Percentiles rank a stretch among this genome's conserved stretches.
Evolutionary conservation across 2,113 vertebrate genomes (phyloP).

Genomic region (Lepus europaeus): DNA sequence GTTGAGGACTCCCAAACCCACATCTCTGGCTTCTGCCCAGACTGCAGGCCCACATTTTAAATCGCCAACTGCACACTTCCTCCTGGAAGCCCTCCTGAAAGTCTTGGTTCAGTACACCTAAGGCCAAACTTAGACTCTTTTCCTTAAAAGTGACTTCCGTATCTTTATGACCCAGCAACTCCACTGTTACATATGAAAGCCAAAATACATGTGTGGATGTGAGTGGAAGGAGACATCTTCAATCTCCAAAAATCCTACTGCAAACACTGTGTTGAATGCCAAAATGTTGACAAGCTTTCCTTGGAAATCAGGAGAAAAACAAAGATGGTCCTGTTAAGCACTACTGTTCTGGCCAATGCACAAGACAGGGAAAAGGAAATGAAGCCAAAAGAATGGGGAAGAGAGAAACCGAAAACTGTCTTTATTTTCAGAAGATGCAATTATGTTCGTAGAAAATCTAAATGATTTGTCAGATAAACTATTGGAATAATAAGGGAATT

Average conservation of each 20-base stretch:
- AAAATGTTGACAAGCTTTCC: slow-evolving; percentile 56
- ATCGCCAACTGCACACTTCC: not conserved
- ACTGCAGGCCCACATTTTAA: slow-evolving; percentile 29
- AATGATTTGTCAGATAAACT: slow-evolving; percentile 34
- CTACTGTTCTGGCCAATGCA: not conserved
- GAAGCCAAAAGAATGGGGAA: not conserved
- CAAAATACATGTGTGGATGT: not conserved
- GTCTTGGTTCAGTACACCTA: not conserved
- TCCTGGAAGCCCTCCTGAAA: not conserved
- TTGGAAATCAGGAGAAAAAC: slow-evolving; percentile 37
- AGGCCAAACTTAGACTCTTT: slow-evolving; percentile 26
- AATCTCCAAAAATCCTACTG: slow-evolving; percentile 19
- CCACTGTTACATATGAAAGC: not conserved
- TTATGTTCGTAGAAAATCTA: slow-evolving; percentile 53
- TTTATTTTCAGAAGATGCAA: slow-evolving; percentile 35
- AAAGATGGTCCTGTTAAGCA: not conserved
- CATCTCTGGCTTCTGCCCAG: slow-evolving; percentile 6
- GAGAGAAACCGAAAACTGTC: not conserved
- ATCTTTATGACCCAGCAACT: not conserved
- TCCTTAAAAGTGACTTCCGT: slow-evolving; percentile 34
- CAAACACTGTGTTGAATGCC: slow-evolving; percentile 13
- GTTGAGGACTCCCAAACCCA: not conserved
- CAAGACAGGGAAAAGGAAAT: slow-evolving; percentile 35
- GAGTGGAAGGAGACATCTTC: not conserved
- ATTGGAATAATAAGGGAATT: slow-evolving; percentile 53